These are phyloP conservation scores for Triplophysa siluroides DNA, from an alignment of 2,113 vertebrate genomes.

Conservation along the genomic window DNA sequence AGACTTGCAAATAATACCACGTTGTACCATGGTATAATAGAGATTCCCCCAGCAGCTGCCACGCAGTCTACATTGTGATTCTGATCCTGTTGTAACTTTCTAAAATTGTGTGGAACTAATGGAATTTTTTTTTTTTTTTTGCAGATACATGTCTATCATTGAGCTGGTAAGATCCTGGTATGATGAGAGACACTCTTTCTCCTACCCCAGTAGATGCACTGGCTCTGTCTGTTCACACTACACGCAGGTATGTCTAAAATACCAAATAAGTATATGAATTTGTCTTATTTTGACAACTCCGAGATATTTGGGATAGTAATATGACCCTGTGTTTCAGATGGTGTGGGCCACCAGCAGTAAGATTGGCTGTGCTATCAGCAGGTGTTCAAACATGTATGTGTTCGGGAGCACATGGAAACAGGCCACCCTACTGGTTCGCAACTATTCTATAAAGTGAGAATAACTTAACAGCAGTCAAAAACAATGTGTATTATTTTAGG, in stretches of 20 bases:
- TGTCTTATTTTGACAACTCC: background rate
- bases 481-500: too few relatives aligned
- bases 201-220: constrained; percentile 79
- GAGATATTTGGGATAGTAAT: background rate
- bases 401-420: constrained; percentile 81
- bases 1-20: constrained; percentile 1
- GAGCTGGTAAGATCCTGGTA: constrained; percentile 86
- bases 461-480: background rate
- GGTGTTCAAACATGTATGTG: constrained; percentile 78
- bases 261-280: background rate
- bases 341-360: constrained; percentile 88
- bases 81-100: too few relatives aligned
- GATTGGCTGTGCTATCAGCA: constrained; percentile 83
- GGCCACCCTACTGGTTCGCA: constrained; percentile 84
- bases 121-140: constrained; percentile 1
- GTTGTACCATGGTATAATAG: too few relatives aligned
- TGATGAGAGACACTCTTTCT: constrained; percentile 81
- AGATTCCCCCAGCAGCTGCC: too few relatives aligned
- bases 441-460: constrained; percentile 91
- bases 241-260: constrained; percentile 77
- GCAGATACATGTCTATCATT: constrained; percentile 77
- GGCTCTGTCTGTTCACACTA: constrained; percentile 86
- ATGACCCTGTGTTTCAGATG: constrained; percentile 75
- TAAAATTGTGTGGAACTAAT: background rate
- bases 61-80: too few relatives aligned